Percentiles rank a stretch among this genome's conserved stretches.
Conservation (phyloP, 2,113 vertebrate genomes). For the Coreoperca whiteheadi region DNA sequence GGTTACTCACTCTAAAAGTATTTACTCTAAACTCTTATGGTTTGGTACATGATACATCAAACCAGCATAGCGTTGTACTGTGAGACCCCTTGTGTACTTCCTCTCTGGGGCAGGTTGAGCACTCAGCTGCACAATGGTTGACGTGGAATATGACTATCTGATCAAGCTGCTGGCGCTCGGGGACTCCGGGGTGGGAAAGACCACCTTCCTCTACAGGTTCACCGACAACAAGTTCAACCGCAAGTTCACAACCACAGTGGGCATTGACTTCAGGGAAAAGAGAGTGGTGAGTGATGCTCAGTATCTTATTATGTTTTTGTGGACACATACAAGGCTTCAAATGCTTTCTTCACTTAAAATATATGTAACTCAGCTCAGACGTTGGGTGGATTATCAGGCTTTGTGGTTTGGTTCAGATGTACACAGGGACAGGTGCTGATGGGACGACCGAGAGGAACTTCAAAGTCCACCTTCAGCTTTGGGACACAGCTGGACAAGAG, state of each 20-base stretch:
- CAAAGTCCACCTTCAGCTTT: slow-evolving; percentile 94
- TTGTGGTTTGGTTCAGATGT: slow-evolving; percentile 81
- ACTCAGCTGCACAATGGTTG: slow-evolving; percentile 89
- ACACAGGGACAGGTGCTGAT: slow-evolving; percentile 87
- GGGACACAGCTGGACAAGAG: slow-evolving; percentile 97
- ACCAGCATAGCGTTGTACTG: slow-evolving; percentile 2
- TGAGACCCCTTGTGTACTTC: no score
- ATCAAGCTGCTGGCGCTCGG: slow-evolving; percentile 97
- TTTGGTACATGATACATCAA: slow-evolving; percentile 3
- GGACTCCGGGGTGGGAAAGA: slow-evolving; percentile 96
- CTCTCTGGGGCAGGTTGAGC: slow-evolving; percentile 80
- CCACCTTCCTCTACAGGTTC: slow-evolving; percentile 94
- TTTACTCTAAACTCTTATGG: background rate
- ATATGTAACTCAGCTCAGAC: background rate
- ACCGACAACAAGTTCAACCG: slow-evolving; percentile 95
- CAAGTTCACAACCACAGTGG: slow-evolving; percentile 96
- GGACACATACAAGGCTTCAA: no score
- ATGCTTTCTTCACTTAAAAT: background rate
- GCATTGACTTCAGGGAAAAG: slow-evolving; percentile 98
- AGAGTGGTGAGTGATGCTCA: slow-evolving; percentile 89
- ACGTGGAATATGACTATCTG: slow-evolving; percentile 97
- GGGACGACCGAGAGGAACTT: slow-evolving; percentile 88
- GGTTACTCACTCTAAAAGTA: background rate
- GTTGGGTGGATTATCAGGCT: background rate
- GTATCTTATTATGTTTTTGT: no score